These are phyloP conservation scores for Drosophila mayri DNA, from an alignment of 1,140 invertebrate species.

Conservation along the genomic window DNA sequence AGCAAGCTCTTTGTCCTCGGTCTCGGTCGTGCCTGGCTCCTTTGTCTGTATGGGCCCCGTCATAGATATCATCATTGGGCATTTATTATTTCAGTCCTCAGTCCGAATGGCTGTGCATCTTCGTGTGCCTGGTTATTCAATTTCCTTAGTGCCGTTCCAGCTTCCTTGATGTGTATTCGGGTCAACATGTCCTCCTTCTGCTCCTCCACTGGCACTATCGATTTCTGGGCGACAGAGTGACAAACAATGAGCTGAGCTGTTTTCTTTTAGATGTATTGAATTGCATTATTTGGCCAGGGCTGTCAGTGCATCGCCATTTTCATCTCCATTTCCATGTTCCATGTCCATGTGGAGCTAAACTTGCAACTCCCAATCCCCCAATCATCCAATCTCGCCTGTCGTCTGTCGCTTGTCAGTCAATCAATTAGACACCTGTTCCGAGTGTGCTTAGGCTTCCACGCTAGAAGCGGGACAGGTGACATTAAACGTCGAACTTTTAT, in stretches of 20 bases:
- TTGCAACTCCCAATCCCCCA: conserved; percentile 31
- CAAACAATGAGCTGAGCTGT: conserved; percentile 70
- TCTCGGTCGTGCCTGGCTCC: conserved; percentile 29
- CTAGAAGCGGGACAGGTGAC: conserved; percentile 31
- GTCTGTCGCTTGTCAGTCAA: conserved; percentile 66
- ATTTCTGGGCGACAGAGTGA: conserved; percentile 54
- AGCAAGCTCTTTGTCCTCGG: conserved; percentile 58
- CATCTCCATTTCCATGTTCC: conserved; percentile 12
- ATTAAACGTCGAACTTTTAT: conserved; percentile 21
- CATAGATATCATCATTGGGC: conserved; percentile 78
- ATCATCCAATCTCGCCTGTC: conserved; percentile 45
- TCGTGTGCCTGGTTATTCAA: conserved; percentile 53
- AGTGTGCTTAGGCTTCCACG: conserved; percentile 37
- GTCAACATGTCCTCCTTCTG: conserved; percentile 27
- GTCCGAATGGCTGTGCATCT: conserved; percentile 17
- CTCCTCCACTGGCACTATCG: conserved; percentile 25
- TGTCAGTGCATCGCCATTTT: conserved; percentile 36
- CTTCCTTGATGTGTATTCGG: conserved; percentile 61
- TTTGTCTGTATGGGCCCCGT: conserved; percentile 62
- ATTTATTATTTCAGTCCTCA: conserved; percentile 69
- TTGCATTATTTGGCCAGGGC: conserved; percentile 51
- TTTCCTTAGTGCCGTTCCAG: conserved; percentile 61
- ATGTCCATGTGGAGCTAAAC: conserved; percentile 15
- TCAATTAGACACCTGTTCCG: conserved; percentile 71
- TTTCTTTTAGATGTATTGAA: conserved; percentile 60